Evolutionary conservation across 2,888 invertebrate species (phyloP).

Genomic region (Vannuccia rotundouncinata): DNA sequence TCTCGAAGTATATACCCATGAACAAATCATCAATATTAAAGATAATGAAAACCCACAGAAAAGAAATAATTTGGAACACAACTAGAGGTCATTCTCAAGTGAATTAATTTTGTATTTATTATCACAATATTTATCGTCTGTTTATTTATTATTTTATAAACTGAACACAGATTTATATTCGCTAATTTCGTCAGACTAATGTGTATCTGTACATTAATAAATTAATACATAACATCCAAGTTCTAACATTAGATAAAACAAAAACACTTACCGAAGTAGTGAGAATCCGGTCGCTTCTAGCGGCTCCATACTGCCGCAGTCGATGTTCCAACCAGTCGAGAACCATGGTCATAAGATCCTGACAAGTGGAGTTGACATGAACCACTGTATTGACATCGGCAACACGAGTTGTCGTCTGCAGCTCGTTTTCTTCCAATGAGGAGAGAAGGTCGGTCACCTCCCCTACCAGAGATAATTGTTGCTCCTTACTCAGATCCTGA

Average conservation of each 20-base stretch:
- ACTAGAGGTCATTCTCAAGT: no score
- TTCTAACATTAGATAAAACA: neutral
- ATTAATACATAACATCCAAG: no score
- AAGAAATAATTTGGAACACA: no score
- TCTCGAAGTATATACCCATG: no score
- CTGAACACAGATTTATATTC: no score
- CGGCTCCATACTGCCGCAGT: neutral
- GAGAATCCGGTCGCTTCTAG: neutral
- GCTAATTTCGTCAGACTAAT: no score
- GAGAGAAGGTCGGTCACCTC: neutral
- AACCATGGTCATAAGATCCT: neutral
- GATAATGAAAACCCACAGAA: no score
- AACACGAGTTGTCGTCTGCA: neutral
- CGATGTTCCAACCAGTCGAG: neutral
- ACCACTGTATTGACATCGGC: neutral
- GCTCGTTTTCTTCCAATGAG: neutral
- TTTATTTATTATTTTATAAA: no score
- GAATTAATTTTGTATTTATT: no score
- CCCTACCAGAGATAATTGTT: neutral
- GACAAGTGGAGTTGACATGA: neutral
- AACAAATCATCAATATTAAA: no score
- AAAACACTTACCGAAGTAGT: neutral
- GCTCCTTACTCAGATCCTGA: neutral
- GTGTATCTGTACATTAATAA: no score
- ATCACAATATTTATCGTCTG: no score